Base-by-base conservation (phyloP, 2,888 invertebrate genomes). In the Eupithecia inturbata region DNA sequence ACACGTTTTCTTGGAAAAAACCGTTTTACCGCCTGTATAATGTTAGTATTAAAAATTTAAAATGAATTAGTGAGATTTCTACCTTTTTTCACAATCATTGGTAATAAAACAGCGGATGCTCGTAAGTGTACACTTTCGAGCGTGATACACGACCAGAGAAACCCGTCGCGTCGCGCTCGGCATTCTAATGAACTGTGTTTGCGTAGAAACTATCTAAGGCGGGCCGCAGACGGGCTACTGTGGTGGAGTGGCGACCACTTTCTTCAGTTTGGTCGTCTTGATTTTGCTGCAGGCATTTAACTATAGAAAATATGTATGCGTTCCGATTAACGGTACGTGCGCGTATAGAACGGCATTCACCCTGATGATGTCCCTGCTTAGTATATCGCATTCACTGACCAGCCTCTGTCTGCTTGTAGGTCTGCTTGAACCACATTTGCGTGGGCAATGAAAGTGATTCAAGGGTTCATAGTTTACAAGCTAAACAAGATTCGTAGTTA, bases 131-230 rank as follows among this genome's bases (percentile, higher is more conserved):
- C 62, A 62, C 62, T 62, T 62, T 62, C 62, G 28, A 62, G 33
- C 64, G 64, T 64, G 64, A 64, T 64, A 19, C 64, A 64, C 64
- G 64, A 64, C 64, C 10, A 19, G 31, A 36, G 64, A 64, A 33
- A 64, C 64, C 64, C 9, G 64, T 31, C 64, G 64, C 9, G 64
- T 31, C 64, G 64, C 36, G 64, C 22, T 31, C 36, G 36, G 64
- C 64, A 64, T 64, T 64, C n/a, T 36, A 64, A 33, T 64, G 33
- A 64, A 36, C 62, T 60, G 5, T 28, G 31, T 62, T 60, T 64
- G 36, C 36, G 36, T n/a, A 36, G 62, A 64, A 64, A 36, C n/a
- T 36, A 36, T 36, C 36, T 0, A 36, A 33, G 36, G 36, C 12
- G 0, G 19, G 31, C 12, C 14, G 22, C 31, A 64, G n/a, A 64